Conservation (phyloP, 2,888 invertebrate species). For the Bombylius major region DNA sequence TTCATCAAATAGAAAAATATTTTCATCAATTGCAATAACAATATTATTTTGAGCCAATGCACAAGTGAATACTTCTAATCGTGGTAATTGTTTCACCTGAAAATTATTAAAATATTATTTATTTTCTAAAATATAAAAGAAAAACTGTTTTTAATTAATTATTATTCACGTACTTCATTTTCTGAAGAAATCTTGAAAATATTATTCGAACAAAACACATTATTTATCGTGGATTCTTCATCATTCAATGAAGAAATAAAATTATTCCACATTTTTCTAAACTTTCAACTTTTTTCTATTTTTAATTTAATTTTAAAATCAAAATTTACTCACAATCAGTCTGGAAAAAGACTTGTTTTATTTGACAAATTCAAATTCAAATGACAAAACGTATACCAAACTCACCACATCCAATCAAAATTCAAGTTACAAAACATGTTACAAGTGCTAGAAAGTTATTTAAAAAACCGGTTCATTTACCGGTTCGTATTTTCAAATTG, state of each 20-base stretch:
- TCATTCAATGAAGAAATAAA: constrained; percentile 25
- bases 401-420: no score
- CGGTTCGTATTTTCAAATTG: no score
- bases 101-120: not conserved
- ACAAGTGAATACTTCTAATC: constrained; percentile 17
- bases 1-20: constrained; percentile 29
- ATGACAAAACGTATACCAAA: no score
- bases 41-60: constrained; percentile 28
- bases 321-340: no score
- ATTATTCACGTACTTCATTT: constrained; percentile 19
- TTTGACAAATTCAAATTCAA: no score
- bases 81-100: constrained; percentile 27
- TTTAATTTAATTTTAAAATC: no score
- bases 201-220: constrained; percentile 30
- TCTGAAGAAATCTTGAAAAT: constrained; percentile 31
- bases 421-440: no score
- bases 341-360: no score
- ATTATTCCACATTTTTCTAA: constrained; percentile 29
- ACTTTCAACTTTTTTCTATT: not conserved
- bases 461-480: no score
- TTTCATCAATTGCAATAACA: constrained; percentile 30
- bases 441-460: no score
- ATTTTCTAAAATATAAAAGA: no score
- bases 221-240: constrained; percentile 34
- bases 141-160: not conserved